Conservation (phyloP, 92 coral and sea anemone genomes). For the Zoanthus sociatus region DNA sequence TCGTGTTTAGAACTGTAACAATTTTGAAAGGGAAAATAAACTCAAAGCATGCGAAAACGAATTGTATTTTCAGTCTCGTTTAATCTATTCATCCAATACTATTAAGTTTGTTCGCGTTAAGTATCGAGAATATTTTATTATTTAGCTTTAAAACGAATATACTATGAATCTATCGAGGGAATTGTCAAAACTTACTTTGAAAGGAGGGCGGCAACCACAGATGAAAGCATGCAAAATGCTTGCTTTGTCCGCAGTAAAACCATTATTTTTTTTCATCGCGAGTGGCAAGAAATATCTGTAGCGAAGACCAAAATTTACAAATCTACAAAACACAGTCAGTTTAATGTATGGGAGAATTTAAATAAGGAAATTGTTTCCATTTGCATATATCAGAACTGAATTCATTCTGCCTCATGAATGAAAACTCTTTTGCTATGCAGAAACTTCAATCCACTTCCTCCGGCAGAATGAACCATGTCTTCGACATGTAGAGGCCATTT, state of each 20-base stretch:
- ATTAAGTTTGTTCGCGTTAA: not conserved
- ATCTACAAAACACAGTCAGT: conserved; percentile 82
- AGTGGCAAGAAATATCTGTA: conserved; percentile 24
- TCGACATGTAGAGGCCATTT: conserved; percentile 17
- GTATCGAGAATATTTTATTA: not conserved
- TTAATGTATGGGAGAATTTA: conserved; percentile 99
- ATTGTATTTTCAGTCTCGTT: conserved; percentile 6
- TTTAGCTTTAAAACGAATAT: conserved; percentile 8
- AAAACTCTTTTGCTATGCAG: conserved; percentile 77
- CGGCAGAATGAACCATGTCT: conserved; percentile 23
- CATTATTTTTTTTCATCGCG: conserved; percentile 28
- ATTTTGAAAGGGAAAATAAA: conserved; percentile 37
- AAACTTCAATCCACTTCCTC: conserved; percentile 62
- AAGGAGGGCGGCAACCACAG: conserved; percentile 51
- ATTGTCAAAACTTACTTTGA: conserved; percentile 31
- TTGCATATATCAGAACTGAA: conserved; percentile 98
- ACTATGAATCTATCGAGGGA: conserved; percentile 25
- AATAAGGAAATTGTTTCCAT: conserved; percentile 98
- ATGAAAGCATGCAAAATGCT: not conserved
- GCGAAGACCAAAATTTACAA: conserved; percentile 68
- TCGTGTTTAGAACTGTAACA: conserved; percentile 41
- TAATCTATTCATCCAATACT: not conserved
- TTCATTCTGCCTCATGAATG: conserved; percentile 79
- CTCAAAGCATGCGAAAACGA: conserved; percentile 16
- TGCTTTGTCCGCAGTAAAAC: conserved; percentile 16